Percentiles rank a stretch among this genome's conserved stretches.
Evolutionary conservation across 2,113 vertebrate species (phyloP).

Genomic region (Pelmatolapia mariae): DNA sequence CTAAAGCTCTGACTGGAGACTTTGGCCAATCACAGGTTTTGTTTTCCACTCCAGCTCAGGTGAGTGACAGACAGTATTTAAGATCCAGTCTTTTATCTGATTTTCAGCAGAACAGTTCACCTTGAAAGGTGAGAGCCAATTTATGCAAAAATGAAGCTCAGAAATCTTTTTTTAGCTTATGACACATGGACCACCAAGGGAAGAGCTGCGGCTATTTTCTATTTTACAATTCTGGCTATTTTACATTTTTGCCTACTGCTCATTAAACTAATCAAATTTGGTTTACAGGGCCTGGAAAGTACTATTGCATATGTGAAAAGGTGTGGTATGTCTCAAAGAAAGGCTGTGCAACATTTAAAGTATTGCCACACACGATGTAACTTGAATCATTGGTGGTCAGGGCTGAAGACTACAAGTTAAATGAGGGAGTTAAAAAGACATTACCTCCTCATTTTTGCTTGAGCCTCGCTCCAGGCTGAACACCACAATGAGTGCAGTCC

Average conservation of each 20-base stretch:
- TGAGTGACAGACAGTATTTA: background rate
- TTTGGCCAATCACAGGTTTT: background rate
- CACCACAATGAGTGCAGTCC: background rate
- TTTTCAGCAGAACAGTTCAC: background rate
- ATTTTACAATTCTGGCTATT: background rate
- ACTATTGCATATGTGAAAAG: background rate
- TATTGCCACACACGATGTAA: rapidly evolving
- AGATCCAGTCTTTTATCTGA: background rate
- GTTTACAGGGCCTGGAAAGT: background rate
- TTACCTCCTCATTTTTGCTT: background rate
- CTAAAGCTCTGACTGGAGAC: background rate
- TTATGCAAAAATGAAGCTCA: background rate
- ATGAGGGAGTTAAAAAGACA: background rate
- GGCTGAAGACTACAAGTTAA: background rate
- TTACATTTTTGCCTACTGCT: background rate
- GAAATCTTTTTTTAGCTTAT: background rate
- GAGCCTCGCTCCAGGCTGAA: background rate
- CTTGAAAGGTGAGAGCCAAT: background rate
- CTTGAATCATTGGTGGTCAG: background rate
- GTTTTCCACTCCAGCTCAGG: background rate
- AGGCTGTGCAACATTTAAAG: background rate
- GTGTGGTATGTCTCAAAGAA: background rate
- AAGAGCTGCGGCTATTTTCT: background rate
- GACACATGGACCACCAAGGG: background rate
- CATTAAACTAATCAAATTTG: background rate